Base-by-base conservation (phyloP, 2,797 vertebrate genomes). In the Anguilla anguilla region DNA sequence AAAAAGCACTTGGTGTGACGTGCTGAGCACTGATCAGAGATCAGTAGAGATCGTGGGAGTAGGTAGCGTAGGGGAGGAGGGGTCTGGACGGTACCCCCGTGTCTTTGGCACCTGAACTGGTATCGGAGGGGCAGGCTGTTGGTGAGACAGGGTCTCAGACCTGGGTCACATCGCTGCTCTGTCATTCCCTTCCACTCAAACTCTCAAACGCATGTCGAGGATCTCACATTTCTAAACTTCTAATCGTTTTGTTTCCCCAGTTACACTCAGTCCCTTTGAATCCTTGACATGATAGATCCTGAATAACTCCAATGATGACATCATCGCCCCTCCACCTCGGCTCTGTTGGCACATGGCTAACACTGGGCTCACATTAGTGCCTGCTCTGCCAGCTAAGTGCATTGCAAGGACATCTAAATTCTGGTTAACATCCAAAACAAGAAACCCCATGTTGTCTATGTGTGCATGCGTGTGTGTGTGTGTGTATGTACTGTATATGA, bases 201-300 rank as follows among this genome's bases (percentile, higher is more conserved):
- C 11, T 84, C 3, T 39, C 83, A 84, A 84, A 61, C n/a, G 61
- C 61, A 31, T 17, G 2, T 15, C 10, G 39, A 79, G 19, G 51
- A 59, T 19, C 69, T 7, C 28, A 67, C 6, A 72, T 43, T 77
- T 79, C 9, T 74, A 46, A 43, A 79, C 15, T 43, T 28, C 15
- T 22, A 22, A 6, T 82, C 10, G 39, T 79, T 51, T 51, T 25
- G 79, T 51, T 79, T 51, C 46, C 79, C 79, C 79, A 82, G 46
- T 82, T 82, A 51, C 19, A 25, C 43, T n/a, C 79, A 83, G 28
- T 51, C 79, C 79, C 79, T 72, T 87, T 83, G 64, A 87, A 53
- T 83, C 86, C 86, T n/a, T 83, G 39, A 31, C 59, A 51, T 83
- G 79, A 83, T 83, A 87, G 82, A 87, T 87, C 61, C 61, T 67